phyloP scores from a whole-genome alignment of 92 coral and sea anemone genomes.

The Pocillopora grandis region DNA sequence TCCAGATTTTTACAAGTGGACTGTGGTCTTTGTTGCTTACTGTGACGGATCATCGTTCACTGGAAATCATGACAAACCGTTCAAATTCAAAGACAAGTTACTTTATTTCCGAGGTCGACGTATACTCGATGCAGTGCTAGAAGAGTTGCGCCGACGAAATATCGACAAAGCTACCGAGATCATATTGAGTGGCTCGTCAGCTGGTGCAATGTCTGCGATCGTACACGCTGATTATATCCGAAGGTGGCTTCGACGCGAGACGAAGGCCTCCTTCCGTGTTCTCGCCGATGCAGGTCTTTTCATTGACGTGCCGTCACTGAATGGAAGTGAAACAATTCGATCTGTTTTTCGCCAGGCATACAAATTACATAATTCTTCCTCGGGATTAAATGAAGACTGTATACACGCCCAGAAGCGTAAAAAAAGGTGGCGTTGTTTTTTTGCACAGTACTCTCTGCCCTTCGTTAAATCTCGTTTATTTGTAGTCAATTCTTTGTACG shows the following conservation, averaged over 20 bases:
- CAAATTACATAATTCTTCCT: conserved; percentile 24
- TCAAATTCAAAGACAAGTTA: conserved; percentile 8
- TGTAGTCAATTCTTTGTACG: conserved; percentile 43
- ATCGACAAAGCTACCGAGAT: conserved; percentile 45
- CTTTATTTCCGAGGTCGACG: conserved; percentile 45
- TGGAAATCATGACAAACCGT: conserved; percentile 31
- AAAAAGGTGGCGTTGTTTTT: conserved; percentile 32
- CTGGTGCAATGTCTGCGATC: conserved; percentile 45
- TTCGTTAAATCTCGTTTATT: conserved; percentile 22
- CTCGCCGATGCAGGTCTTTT: conserved; percentile 47
- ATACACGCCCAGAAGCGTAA: conserved; percentile 25
- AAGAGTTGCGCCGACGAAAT: conserved; percentile 42
- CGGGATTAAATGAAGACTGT: conserved; percentile 33
- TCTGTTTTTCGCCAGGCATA: conserved; percentile 16
- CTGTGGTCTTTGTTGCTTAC: conserved; percentile 31
- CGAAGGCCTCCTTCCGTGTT: conserved; percentile 41
- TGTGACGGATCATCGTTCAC: conserved; percentile 55
- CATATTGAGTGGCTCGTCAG: conserved; percentile 45
- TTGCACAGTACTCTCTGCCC: conserved; percentile 34
- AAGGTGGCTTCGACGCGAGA: conserved; percentile 14
- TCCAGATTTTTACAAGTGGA: conserved; percentile 52
- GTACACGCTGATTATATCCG: conserved; percentile 46
- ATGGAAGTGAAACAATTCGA: conserved; percentile 22
- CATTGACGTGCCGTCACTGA: conserved; percentile 32
- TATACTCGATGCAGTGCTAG: conserved; percentile 25